These are phyloP conservation scores for Silurus glanis DNA, from an alignment of 2,113 vertebrate species.

Conservation along the genomic window DNA sequence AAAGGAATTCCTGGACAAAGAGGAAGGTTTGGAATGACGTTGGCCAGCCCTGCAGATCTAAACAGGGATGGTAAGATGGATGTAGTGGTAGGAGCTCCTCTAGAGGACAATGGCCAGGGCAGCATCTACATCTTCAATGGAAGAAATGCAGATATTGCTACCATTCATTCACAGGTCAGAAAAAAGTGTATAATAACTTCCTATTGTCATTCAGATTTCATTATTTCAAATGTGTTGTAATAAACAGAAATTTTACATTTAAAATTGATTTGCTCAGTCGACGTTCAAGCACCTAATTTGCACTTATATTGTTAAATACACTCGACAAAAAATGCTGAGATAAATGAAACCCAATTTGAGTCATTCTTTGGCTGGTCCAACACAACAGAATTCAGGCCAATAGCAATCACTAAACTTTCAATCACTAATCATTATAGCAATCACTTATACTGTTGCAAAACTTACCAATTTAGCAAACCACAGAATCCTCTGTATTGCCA, in stretches of 20 bases:
- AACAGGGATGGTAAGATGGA: slow-evolving; percentile 57
- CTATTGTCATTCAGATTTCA: too few species aligned
- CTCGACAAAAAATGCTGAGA: too few species aligned
- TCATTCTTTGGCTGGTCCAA: too few species aligned
- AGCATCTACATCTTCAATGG: slow-evolving; percentile 74
- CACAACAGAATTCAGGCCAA: too few species aligned
- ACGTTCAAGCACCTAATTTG: not conserved
- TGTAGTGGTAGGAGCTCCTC: slow-evolving; percentile 71
- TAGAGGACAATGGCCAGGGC: slow-evolving; percentile 71
- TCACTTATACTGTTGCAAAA: too few species aligned
- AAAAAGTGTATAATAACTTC: not conserved
- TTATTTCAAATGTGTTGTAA: not conserved
- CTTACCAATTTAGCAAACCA: too few species aligned
- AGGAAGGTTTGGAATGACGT: slow-evolving; percentile 70
- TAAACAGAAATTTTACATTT: not conserved
- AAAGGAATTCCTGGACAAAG: slow-evolving; percentile 54
- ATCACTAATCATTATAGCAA: too few species aligned
- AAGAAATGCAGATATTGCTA: slow-evolving; percentile 41
- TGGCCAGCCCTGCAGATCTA: slow-evolving; percentile 58
- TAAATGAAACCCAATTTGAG: too few species aligned
- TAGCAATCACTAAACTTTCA: too few species aligned
- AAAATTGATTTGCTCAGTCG: too few species aligned
- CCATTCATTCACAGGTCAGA: slow-evolving; percentile 67
- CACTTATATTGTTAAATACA: not conserved
- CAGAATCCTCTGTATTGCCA: too few species aligned